Conservation (phyloP, 2,113 vertebrate species). For the Rhynchopsitta pachyrhyncha region DNA sequence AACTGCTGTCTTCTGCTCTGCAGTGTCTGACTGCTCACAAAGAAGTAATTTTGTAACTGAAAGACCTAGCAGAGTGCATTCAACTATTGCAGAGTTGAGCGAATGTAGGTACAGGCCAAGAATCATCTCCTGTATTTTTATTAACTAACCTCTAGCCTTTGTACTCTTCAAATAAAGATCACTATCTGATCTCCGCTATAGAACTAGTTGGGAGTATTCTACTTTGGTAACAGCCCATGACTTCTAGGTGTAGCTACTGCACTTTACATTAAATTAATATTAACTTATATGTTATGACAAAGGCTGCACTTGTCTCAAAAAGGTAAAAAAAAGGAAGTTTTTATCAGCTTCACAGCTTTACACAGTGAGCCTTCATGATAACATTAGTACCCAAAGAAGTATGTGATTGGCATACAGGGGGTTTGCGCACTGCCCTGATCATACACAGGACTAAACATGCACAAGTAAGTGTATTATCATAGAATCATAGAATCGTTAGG, state of each 20-base stretch:
- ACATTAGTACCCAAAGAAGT: background rate
- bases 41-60: background rate
- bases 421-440: background rate
- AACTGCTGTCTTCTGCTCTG: background rate
- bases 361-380: background rate
- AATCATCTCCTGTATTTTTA: background rate
- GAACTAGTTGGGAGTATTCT: background rate
- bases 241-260: conserved; percentile 23
- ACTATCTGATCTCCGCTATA: background rate
- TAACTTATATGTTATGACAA: background rate
- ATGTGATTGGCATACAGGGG: background rate
- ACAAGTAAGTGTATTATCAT: background rate
- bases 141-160: background rate
- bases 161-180: background rate
- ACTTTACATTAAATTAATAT: conserved; percentile 19
- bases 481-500: too few species aligned
- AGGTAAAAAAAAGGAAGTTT: background rate
- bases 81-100: background rate
- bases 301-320: background rate
- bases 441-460: background rate
- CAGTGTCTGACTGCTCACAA: background rate
- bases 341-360: background rate
- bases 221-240: background rate
- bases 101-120: background rate
- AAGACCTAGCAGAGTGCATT: background rate